Base-by-base conservation (phyloP, 2,888 invertebrate genomes). In the Antitype chi region DNA sequence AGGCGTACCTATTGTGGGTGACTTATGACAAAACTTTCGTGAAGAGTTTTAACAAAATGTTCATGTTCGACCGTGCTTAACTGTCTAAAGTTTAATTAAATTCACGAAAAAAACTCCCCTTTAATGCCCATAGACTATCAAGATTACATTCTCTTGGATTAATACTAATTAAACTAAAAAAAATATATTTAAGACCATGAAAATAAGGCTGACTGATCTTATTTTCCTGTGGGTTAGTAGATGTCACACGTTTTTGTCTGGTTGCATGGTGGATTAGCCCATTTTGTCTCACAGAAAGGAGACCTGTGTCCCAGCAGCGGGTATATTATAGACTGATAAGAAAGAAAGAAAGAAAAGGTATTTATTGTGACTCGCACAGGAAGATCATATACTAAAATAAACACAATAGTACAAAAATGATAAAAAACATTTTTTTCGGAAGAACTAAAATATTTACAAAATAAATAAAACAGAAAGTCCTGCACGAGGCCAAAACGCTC, bases 81-180 rank as follows among this genome's bases (percentile, higher is more conserved):
- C 85, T 89, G 90, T 87, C 86, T 73, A 81, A 91, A 92, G 86
- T 92, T 92, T 92, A 92, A 92, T 92, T 92, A 90, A 90, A 91
- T 89, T 90, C 76, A 64, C 76, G 73, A 85, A 91, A 90, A 90
- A 91, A 86, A 62, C 70, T 80, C 49, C 74, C 83, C 55, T 80
- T 87, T 86, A 85, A 85, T 75, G 77, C 82, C 78, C 87, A 89
- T 90, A 82, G 81, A 84, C 85, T 82, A 84, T 82, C 78, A 77
- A 85, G 90, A 90, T 90, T 74, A 84, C 74, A 85, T 86, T 83
- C 72, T 84, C 70, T 79, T 68, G 72, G 81, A 86, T 85, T 87
- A 81, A 84, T 84, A 69, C 70, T 84, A 81, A 88, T 84, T 88
- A 75, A 87, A 82, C 11, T 73, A 64, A n/a, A 52, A 81, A 28